Evolutionary conservation across 2,888 invertebrate species (phyloP).

Genomic region (Clostera curtula): DNA sequence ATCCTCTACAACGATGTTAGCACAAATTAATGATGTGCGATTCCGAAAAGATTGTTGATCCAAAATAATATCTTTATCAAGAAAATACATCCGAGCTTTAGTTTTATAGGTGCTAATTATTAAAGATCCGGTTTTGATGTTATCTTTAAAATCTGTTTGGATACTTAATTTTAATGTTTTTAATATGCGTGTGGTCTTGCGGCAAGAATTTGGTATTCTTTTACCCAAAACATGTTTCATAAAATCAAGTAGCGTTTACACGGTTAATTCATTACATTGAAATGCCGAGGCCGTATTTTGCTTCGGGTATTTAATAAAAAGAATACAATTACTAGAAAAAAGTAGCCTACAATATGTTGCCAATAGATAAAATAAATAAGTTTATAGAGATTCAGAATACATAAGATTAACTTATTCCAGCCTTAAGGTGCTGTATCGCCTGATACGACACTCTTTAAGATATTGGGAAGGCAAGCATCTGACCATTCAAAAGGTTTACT

Average conservation of each 20-base stretch:
- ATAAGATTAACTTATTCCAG: no score
- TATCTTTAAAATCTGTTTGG: slow-evolving; percentile 16
- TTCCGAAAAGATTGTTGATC: slow-evolving; percentile 7
- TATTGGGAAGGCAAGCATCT: no score
- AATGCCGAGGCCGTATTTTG: slow-evolving; percentile 2
- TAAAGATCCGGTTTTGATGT: slow-evolving; percentile 14
- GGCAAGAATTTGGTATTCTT: slow-evolving; percentile 11
- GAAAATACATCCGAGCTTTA: slow-evolving; percentile 17
- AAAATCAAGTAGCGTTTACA: slow-evolving; percentile 6
- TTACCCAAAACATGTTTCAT: slow-evolving; percentile 8
- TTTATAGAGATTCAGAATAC: no score
- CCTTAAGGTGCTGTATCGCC: no score
- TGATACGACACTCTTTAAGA: no score
- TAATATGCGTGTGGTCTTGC: slow-evolving; percentile 20
- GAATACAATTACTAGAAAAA: slow-evolving; percentile 5
- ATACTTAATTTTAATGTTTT: slow-evolving; percentile 13
- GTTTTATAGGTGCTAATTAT: slow-evolving; percentile 18
- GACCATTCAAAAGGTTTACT: no score
- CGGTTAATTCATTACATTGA: slow-evolving; percentile 2
- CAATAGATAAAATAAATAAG: no score
- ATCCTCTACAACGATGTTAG: slow-evolving; percentile 11
- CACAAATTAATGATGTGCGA: slow-evolving; percentile 17
- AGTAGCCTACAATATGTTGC: no score
- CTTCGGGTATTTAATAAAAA: slow-evolving; percentile 6
- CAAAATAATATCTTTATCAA: slow-evolving; percentile 9